phyloP scores from a whole-genome alignment of 2,797 vertebrate species.

The Enteromius trimaculatus region DNA sequence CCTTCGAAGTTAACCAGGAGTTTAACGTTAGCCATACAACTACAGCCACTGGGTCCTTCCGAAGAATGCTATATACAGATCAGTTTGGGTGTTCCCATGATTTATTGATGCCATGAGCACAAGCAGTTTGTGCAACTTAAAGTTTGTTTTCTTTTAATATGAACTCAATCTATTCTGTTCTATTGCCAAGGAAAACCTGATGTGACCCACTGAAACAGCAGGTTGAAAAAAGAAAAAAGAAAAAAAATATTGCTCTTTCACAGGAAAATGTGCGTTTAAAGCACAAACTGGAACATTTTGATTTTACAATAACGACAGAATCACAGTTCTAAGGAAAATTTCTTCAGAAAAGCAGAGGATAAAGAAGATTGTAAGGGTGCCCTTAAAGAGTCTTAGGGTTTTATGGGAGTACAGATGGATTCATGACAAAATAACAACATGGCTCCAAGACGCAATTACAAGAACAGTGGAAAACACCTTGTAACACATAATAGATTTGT shows the following conservation, averaged over 20 bases:
- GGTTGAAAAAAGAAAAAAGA: background rate
- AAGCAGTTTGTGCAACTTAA: background rate
- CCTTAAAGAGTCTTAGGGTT: conserved; percentile 1
- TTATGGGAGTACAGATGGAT: conserved; percentile 18
- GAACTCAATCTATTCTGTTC: background rate
- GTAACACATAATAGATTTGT: background rate
- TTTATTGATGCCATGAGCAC: background rate
- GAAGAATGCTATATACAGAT: background rate
- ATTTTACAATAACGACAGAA: background rate
- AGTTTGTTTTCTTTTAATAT: background rate
- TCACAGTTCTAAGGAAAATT: conserved; percentile 14
- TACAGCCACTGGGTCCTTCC: background rate
- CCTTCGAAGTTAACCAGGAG: background rate
- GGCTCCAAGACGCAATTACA: background rate
- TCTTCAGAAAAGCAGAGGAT: conserved; percentile 4
- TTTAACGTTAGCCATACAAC: background rate
- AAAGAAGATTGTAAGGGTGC: background rate
- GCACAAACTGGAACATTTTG: background rate
- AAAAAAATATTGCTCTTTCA: background rate
- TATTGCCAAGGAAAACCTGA: background rate
- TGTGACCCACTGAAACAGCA: background rate
- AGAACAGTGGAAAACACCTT: conserved; percentile 8
- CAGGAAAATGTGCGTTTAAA: background rate
- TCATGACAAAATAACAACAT: background rate
- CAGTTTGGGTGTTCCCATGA: background rate